These are phyloP conservation scores for Hormaphis cornu DNA, from an alignment of 1,140 invertebrate genomes.

Conservation along the genomic window DNA sequence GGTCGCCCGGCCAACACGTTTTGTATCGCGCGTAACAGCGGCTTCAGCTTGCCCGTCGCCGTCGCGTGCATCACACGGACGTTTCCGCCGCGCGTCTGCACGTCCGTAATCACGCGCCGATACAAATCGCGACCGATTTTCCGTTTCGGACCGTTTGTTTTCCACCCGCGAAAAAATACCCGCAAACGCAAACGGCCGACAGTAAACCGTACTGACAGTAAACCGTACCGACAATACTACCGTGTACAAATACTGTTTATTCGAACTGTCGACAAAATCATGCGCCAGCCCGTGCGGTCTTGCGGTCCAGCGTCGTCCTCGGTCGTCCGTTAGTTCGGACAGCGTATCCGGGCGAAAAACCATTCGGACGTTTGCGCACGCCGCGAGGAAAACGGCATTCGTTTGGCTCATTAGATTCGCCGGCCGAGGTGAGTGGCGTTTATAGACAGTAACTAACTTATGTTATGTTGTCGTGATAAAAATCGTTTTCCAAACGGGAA, in stretches of 20 bases:
- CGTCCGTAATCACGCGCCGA: not conserved
- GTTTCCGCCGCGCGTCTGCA: not conserved
- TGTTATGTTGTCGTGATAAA: too few species aligned
- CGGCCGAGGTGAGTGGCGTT: too few species aligned
- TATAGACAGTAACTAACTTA: too few species aligned
- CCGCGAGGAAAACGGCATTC: too few species aligned
- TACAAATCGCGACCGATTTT: not conserved
- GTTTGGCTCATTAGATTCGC: too few species aligned
- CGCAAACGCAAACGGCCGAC: not conserved
- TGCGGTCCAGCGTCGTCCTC: not conserved
- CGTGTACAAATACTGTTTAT: not conserved
- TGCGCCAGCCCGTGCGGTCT: not conserved
- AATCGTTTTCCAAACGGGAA: too few species aligned
- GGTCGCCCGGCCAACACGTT: constrained; percentile 25
- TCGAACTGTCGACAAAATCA: not conserved
- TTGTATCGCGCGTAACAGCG: not conserved
- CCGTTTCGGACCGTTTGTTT: not conserved
- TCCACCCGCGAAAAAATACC: not conserved
- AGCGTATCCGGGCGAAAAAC: too few species aligned
- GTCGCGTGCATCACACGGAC: constrained; percentile 18
- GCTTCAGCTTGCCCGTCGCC: constrained; percentile 11
- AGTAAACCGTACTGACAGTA: not conserved
- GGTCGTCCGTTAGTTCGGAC: too few species aligned
- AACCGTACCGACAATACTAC: not conserved
- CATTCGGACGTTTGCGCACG: too few species aligned